Percentiles rank a stretch among this genome's conserved stretches.
Evolutionary conservation across 35 echinoderm and acorn worm genomes (phyloP).

Genomic region (Apostichopus parvimensis): DNA sequence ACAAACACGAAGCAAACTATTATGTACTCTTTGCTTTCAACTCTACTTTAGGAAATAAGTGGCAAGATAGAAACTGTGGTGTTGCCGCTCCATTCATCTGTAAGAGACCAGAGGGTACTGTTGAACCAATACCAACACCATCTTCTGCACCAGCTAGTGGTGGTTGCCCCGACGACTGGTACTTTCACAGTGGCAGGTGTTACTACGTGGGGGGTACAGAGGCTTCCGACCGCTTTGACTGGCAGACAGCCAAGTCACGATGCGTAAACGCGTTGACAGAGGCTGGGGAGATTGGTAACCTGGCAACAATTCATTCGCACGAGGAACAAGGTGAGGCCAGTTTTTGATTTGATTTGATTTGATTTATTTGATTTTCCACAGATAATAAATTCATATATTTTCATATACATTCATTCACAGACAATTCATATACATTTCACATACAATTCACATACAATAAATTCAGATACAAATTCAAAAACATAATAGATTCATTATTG

Average conservation of each 20-base stretch:
- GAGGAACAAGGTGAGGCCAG: conserved; percentile 55
- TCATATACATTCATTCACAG: too few relatives aligned
- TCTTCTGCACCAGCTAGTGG: conserved; percentile 61
- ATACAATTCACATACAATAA: too few relatives aligned
- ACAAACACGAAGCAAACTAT: neutral
- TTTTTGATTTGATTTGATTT: too few relatives aligned
- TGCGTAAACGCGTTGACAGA: neutral
- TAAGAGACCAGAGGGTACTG: conserved; percentile 58
- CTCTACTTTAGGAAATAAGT: conserved; percentile 54
- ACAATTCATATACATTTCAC: too few relatives aligned
- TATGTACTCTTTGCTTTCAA: neutral
- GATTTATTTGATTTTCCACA: too few relatives aligned
- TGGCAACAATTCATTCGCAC: conserved; percentile 57
- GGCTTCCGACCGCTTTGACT: neutral
- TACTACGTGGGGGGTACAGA: conserved; percentile 34
- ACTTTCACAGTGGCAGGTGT: conserved; percentile 43
- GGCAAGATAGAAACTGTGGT: conserved; percentile 92
- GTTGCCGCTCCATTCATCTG: conserved; percentile 72
- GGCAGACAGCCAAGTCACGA: conserved; percentile 27
- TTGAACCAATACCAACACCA: conserved; percentile 69
- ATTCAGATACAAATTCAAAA: too few relatives aligned
- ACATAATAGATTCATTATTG: too few relatives aligned
- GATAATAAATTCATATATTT: too few relatives aligned
- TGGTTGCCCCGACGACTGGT: conserved; percentile 65
- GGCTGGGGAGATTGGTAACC: neutral